These are phyloP conservation scores for Lasioglossum pauxillum DNA, from an alignment of 2,888 invertebrate genomes.

Conservation along the genomic window DNA sequence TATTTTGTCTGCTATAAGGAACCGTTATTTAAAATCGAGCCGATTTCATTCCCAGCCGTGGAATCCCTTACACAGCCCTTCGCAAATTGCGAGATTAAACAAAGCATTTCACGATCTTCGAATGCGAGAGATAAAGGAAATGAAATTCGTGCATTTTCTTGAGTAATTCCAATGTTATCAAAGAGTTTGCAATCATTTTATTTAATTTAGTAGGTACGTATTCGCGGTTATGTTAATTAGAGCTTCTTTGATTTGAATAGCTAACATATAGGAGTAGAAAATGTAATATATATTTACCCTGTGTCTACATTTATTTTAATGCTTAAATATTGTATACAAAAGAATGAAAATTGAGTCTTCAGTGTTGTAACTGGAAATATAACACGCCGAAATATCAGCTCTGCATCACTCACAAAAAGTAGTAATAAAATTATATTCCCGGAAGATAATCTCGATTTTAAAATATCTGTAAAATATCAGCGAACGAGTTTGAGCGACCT, in stretches of 20 bases:
- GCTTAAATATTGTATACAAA: too few species aligned
- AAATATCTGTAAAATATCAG: not conserved
- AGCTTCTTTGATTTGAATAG: not conserved
- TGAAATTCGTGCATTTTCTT: not conserved
- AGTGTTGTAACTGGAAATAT: not conserved
- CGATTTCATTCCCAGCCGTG: not conserved
- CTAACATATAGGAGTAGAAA: not conserved
- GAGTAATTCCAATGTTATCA: too few species aligned
- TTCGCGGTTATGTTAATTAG: too few species aligned
- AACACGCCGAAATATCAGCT: not conserved
- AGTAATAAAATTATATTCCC: not conserved
- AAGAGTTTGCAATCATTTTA: not conserved
- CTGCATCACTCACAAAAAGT: rapidly evolving
- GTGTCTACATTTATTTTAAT: too few species aligned
- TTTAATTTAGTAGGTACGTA: not conserved
- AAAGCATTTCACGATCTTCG: not conserved
- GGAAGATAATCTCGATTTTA: not conserved
- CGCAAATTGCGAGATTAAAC: not conserved
- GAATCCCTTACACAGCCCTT: not conserved
- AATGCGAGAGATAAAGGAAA: not conserved
- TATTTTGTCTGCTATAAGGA: slow-evolving; percentile 6
- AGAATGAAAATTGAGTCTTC: not conserved
- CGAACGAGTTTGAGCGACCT: not conserved
- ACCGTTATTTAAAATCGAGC: not conserved
- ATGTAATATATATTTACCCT: not conserved